Evolutionary conservation across 1,140 invertebrate genomes (phyloP).

Genomic region (Lepidurus couesii): DNA sequence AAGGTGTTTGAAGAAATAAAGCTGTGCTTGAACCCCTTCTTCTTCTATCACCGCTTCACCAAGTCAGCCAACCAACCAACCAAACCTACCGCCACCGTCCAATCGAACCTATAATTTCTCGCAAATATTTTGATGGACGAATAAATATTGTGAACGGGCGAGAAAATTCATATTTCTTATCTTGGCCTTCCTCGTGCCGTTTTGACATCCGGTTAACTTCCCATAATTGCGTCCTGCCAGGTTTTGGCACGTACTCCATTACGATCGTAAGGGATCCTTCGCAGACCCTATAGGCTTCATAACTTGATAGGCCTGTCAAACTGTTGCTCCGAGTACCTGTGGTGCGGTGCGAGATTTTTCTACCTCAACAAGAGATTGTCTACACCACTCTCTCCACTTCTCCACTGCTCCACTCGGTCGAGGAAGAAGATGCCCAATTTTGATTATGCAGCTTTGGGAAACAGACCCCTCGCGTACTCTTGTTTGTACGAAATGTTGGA

Average conservation of each 20-base stretch:
- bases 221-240: constrained; percentile 20
- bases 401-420: neutral
- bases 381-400: neutral
- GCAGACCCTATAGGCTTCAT: neutral
- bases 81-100: no score
- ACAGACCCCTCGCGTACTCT: neutral
- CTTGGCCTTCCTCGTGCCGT: neutral
- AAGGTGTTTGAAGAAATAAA: no score
- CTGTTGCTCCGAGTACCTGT: neutral
- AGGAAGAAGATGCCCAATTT: neutral
- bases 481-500: neutral
- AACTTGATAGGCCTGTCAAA: constrained; percentile 22
- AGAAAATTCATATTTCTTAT: neutral
- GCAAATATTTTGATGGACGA: constrained; percentile 1
- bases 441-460: neutral
- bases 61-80: no score
- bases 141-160: neutral
- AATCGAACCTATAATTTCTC: neutral
- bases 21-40: no score
- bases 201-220: constrained; percentile 12
- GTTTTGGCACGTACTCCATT: constrained; percentile 21
- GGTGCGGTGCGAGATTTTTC: neutral
- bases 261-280: neutral
- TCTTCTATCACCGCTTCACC: no score
- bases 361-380: no score